Evolutionary conservation across 2,113 vertebrate species (phyloP).

Genomic region (Anseranas semipalmata): DNA sequence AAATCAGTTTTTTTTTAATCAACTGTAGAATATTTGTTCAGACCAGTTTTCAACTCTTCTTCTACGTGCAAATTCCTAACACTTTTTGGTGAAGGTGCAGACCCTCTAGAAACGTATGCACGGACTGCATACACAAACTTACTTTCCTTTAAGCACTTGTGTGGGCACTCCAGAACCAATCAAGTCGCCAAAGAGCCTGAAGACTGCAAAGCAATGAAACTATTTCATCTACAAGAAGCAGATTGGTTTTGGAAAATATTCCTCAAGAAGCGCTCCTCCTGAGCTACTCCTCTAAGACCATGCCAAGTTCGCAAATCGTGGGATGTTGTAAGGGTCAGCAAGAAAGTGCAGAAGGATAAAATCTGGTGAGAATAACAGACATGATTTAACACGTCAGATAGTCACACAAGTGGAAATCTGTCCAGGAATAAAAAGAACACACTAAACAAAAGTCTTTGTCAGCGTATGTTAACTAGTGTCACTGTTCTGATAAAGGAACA

Average conservation of each 20-base stretch:
- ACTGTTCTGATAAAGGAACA: neutral
- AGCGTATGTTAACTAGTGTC: neutral
- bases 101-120: neutral
- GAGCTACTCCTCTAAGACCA: neutral
- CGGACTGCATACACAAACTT: neutral
- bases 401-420: neutral
- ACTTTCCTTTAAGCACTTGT: neutral
- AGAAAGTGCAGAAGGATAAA: neutral
- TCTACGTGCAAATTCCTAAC: neutral
- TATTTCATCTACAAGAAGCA: conserved; percentile 1
- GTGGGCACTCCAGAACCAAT: neutral
- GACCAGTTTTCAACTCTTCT: neutral
- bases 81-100: neutral
- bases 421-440: neutral
- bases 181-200: neutral
- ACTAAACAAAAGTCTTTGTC: neutral
- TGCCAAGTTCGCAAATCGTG: neutral
- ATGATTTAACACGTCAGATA: neutral
- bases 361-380: neutral
- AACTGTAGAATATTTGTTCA: neutral
- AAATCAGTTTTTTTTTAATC: neutral
- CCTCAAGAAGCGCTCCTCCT: neutral
- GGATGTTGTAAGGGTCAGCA: neutral
- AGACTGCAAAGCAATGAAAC: neutral
- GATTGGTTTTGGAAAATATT: neutral